Evolutionary conservation across 2,113 vertebrate genomes (phyloP).

Genomic region (Columbina picui): DNA sequence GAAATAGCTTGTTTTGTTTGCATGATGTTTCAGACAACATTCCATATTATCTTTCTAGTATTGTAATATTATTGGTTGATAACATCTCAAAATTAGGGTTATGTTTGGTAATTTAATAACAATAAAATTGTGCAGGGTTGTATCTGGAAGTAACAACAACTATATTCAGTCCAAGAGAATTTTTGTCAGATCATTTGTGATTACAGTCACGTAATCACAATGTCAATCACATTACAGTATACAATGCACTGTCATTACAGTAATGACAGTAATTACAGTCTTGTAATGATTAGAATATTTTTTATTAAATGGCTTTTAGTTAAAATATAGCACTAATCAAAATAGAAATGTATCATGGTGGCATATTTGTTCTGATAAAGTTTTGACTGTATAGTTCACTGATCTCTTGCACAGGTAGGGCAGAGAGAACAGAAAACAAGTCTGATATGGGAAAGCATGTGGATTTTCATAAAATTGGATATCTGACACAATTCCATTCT

Average conservation of each 20-base stretch:
- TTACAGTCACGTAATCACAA: no score
- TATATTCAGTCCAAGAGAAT: neutral
- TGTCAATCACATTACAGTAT: no score
- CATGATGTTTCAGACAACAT: neutral
- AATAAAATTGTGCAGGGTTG: neutral
- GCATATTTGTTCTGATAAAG: neutral
- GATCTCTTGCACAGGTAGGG: neutral
- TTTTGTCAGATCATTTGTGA: neutral
- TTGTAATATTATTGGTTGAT: neutral
- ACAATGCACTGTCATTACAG: no score
- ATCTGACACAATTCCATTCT: neutral
- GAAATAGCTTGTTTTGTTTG: neutral
- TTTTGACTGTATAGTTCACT: fast-evolving
- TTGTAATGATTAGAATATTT: neutral
- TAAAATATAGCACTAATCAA: neutral
- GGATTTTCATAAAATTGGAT: neutral
- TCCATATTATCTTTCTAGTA: neutral
- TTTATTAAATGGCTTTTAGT: neutral
- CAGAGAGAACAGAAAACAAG: neutral
- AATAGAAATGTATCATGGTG: neutral
- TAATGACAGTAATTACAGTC: no score
- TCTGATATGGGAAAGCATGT: neutral
- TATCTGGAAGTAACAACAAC: neutral
- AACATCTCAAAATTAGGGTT: neutral
- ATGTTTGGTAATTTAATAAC: neutral